Conservation (phyloP, 2,797 vertebrate genomes). For the Synanceia verrucosa region DNA sequence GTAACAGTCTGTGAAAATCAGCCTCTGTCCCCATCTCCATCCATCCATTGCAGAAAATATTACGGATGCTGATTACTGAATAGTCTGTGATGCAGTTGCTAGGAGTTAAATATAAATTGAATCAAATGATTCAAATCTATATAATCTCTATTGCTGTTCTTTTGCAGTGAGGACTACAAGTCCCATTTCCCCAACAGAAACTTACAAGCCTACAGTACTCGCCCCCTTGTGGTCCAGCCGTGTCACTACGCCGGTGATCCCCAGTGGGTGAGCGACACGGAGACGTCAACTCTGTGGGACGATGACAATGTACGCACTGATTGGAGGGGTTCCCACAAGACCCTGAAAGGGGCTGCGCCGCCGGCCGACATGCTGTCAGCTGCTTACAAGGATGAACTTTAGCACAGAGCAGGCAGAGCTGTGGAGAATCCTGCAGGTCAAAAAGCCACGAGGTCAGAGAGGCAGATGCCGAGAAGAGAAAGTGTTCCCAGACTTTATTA, state of each 20-base stretch:
- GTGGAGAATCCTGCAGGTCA: slow-evolving; percentile 19
- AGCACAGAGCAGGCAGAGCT: slow-evolving; percentile 20
- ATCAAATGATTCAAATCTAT: slow-evolving; percentile 2
- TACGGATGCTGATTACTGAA: too few species aligned
- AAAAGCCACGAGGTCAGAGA: slow-evolving; percentile 31
- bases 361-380: slow-evolving; percentile 73
- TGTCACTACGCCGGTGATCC: slow-evolving; percentile 93
- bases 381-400: slow-evolving; percentile 87
- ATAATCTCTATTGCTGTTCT: not conserved
- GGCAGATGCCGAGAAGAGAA: slow-evolving; percentile 24
- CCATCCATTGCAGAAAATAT: not conserved
- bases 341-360: slow-evolving; percentile 81
- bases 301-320: slow-evolving; percentile 87
- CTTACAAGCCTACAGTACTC: slow-evolving; percentile 88
- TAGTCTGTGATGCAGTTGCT: not conserved
- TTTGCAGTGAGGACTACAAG: slow-evolving; percentile 90
- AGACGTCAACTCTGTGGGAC: slow-evolving; percentile 96
- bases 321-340: slow-evolving; percentile 94
- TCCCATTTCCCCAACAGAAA: slow-evolving; percentile 89
- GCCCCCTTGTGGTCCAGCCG: slow-evolving; percentile 91
- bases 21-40: slow-evolving; percentile 33
- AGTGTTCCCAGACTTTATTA: slow-evolving; percentile 27
- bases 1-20: slow-evolving; percentile 13
- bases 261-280: slow-evolving; percentile 95
- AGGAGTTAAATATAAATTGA: too few species aligned